phyloP scores from a whole-genome alignment of 2,888 invertebrate species.

The Chrysolina oricalcia region DNA sequence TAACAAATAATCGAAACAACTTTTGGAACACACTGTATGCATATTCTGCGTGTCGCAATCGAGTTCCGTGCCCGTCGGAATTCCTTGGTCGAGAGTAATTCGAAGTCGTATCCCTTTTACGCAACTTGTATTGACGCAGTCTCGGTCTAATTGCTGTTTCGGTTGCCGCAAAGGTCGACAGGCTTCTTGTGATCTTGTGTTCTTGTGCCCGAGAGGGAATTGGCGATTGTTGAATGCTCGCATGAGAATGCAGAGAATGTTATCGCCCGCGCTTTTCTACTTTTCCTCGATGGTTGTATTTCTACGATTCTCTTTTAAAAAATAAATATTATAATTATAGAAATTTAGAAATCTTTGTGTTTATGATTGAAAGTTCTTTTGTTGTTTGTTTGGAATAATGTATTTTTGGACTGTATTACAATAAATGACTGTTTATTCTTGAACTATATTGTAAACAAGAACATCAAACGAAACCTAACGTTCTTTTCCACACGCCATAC shows the following conservation, averaged over 20 bases:
- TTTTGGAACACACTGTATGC: neutral
- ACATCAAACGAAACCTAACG: too few relatives aligned
- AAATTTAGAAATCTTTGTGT: too few relatives aligned
- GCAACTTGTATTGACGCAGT: conserved; percentile 60
- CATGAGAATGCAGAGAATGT: neutral
- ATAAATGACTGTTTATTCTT: too few relatives aligned
- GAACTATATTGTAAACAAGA: too few relatives aligned
- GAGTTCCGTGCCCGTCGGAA: conserved; percentile 5
- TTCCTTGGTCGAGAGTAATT: conserved; percentile 37
- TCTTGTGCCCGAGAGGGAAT: conserved; percentile 8
- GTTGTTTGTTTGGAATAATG: too few relatives aligned
- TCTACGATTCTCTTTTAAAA: too few relatives aligned
- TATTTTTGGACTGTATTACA: too few relatives aligned
- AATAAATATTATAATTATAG: too few relatives aligned
- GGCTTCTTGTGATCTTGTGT: conserved; percentile 30
- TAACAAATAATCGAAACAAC: neutral
- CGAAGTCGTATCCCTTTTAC: conserved; percentile 59
- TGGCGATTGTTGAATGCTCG: neutral
- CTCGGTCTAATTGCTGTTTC: conserved; percentile 60
- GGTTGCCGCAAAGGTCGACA: conserved; percentile 55
- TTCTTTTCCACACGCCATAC: too few relatives aligned
- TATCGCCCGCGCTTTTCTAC: neutral
- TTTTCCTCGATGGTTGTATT: neutral
- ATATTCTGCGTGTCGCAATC: neutral
- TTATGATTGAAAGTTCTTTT: too few relatives aligned